Conservation (phyloP, 1,140 invertebrate species). For the Drosophila subpulchrella region DNA sequence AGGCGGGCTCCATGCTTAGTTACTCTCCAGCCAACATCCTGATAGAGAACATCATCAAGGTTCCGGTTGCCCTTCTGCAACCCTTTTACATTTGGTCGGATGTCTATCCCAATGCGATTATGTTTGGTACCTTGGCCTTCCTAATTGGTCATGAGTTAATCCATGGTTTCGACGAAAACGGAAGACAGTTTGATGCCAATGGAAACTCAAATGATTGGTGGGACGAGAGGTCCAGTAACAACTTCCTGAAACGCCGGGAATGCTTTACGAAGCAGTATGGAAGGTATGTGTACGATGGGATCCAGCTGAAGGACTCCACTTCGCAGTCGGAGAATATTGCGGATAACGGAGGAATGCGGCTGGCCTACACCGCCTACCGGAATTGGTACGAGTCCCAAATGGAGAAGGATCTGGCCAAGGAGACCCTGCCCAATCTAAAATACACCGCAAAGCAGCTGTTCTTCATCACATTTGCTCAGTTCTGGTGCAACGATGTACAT, state of each 20-base stretch:
- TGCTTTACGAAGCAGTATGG: slow-evolving; percentile 74
- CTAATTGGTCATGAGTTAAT: slow-evolving; percentile 90
- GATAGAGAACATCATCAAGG: slow-evolving; percentile 66
- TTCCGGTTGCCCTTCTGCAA: slow-evolving; percentile 71
- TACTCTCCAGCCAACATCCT: slow-evolving; percentile 65
- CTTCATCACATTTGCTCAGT: slow-evolving; percentile 89
- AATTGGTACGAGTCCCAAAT: slow-evolving; percentile 85
- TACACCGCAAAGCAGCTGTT: slow-evolving; percentile 89
- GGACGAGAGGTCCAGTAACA: slow-evolving; percentile 52
- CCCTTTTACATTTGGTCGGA: slow-evolving; percentile 66
- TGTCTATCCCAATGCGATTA: slow-evolving; percentile 72
- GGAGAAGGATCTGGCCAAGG: slow-evolving; percentile 63
- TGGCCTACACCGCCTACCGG: slow-evolving; percentile 86
- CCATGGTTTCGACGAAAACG: slow-evolving; percentile 87
- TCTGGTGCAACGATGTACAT: slow-evolving; percentile 68
- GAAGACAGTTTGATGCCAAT: slow-evolving; percentile 96
- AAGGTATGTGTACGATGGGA: slow-evolving; percentile 52
- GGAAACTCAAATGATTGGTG: slow-evolving; percentile 86
- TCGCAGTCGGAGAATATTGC: slow-evolving; percentile 88
- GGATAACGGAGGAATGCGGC: slow-evolving; percentile 88
- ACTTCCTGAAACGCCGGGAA: slow-evolving; percentile 44
- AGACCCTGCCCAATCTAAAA: slow-evolving; percentile 85
- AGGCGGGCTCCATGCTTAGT: slow-evolving; percentile 44
- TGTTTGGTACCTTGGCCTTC: slow-evolving; percentile 88
- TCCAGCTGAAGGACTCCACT: slow-evolving; percentile 35